Base-by-base conservation (phyloP, 2,888 invertebrate genomes). In the Athalia circularis region DNA sequence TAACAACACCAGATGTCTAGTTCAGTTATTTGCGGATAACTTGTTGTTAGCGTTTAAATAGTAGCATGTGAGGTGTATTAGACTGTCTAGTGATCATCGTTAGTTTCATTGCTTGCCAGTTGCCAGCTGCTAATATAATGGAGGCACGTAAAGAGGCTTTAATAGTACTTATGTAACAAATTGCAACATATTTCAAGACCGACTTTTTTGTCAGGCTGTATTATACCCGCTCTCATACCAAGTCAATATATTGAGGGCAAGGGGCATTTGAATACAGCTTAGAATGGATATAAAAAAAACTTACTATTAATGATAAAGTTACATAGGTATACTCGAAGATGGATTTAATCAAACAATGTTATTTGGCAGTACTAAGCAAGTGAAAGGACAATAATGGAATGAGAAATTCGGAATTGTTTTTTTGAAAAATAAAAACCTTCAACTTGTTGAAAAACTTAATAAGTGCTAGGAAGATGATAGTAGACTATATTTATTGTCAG, bases 401-500 rank as follows among this genome's bases (percentile, higher is more conserved):
- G 72, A 59, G 9, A 43, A 72, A 72, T 8, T 72, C 8, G n/a
- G 59, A 59, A 65, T 48, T 65, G 4, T 47, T 43, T 9, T 47
- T n/a, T 8, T 3, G 9, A 15, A 47, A 65, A 54, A 15, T 5
- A 54, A 68, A 54, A 68, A 29, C n/a, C 29, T 29, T 43, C 29
- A 54, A 54, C 52, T 68, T 15, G 11, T 54, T 48, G 29, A 52
- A 11, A 52, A 9, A 9, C 61, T 47, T 59, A 45, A 52, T 13
- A 29, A 5, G 13, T 72, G 43, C 47, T 13, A 72, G 72, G 59
- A 72, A 72, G 57, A 72, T 72, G 29, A 59, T 11, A 72, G 45
- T 43, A 59, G 72, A 45, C 47, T 72, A 72, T n/a, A 4, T 48
- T 74, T 75, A 67, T 87, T 88, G 88, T 88, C 88, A 81, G 81